phyloP scores from a whole-genome alignment of 2,113 vertebrate species.

The Eupsittula cactorum region DNA sequence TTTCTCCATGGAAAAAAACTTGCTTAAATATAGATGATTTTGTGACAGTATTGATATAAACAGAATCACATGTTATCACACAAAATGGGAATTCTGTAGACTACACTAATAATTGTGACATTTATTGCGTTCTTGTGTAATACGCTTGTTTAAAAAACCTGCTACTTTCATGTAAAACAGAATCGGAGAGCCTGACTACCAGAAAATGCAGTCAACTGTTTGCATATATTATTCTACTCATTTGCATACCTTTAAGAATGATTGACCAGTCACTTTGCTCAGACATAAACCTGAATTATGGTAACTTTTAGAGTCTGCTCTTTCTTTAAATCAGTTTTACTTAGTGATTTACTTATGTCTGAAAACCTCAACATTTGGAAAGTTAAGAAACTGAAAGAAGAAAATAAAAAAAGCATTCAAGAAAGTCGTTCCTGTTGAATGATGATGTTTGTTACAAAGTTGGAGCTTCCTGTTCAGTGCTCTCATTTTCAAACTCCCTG shows the following conservation, averaged over 20 bases:
- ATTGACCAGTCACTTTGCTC: background rate
- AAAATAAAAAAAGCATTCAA: background rate
- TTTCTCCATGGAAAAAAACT: background rate
- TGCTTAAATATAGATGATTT: background rate
- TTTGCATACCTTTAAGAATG: background rate
- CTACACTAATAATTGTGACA: background rate
- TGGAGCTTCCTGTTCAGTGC: background rate
- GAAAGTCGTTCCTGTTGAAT: background rate
- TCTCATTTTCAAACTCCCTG: background rate
- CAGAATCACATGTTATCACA: background rate
- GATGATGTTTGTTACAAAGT: background rate
- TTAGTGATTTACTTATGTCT: background rate
- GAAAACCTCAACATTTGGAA: background rate
- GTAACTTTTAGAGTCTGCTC: background rate
- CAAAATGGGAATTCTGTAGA: background rate
- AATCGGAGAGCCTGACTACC: background rate
- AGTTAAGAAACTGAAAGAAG: background rate
- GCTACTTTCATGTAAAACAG: background rate
- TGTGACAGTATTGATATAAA: background rate
- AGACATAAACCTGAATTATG: background rate
- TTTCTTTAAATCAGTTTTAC: background rate
- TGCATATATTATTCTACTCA: background rate
- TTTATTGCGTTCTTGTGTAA: background rate
- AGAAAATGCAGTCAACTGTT: background rate
- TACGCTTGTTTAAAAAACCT: background rate